phyloP scores from a whole-genome alignment of 1,140 invertebrate species.

The Zeugodacus cucurbitae region DNA sequence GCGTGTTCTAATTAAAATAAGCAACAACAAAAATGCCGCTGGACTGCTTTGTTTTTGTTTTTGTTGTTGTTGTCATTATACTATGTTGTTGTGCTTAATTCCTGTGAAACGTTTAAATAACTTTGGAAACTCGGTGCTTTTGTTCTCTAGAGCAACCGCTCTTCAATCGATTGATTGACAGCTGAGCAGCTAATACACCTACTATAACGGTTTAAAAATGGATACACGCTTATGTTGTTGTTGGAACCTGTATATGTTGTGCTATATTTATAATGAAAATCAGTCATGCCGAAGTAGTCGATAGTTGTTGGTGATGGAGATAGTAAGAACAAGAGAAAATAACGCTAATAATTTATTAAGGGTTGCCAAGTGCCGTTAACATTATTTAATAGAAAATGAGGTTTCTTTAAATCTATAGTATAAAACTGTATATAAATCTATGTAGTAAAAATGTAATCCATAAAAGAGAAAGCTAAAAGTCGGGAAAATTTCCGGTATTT shows the following conservation, averaged over 20 bases:
- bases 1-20: conserved; percentile 29
- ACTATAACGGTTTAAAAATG: background rate
- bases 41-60: background rate
- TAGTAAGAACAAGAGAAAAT: background rate
- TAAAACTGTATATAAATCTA: no score
- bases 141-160: background rate
- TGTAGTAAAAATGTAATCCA: no score
- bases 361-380: background rate
- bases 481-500: no score
- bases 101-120: background rate
- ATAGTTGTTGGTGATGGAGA: background rate
- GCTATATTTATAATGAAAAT: background rate
- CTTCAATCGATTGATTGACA: background rate
- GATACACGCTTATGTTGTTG: no score
- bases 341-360: background rate
- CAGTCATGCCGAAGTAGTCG: background rate
- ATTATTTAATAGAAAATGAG: no score
- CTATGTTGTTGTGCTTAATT: background rate
- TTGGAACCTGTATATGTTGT: no score
- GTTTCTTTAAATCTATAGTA: no score
- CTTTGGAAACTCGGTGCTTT: background rate
- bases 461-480: no score
- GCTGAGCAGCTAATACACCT: background rate
- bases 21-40: background rate
- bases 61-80: background rate